Evolutionary conservation across 2,888 invertebrate genomes (phyloP).

Genomic region (Caenorhabditis drosophilae): DNA sequence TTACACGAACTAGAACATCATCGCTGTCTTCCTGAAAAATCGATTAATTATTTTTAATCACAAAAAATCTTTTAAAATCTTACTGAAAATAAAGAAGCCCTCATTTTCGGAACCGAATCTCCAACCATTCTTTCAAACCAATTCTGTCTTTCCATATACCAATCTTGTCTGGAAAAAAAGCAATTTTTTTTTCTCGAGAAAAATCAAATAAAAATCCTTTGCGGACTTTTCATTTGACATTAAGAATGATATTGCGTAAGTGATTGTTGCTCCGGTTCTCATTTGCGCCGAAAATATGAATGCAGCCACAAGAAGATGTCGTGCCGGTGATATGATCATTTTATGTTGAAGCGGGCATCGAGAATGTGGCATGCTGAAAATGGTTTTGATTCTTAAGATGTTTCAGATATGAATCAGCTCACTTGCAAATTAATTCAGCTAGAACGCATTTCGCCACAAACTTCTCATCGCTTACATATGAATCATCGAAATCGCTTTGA

Average conservation of each 20-base stretch:
- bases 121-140: slow-evolving; percentile 49
- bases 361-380: slow-evolving; percentile 26
- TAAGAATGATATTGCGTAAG: slow-evolving; percentile 61
- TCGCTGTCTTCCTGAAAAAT: slow-evolving; percentile 44
- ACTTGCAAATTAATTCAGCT: slow-evolving; percentile 66
- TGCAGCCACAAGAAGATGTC: slow-evolving; percentile 53
- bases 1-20: slow-evolving; percentile 53
- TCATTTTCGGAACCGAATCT: slow-evolving; percentile 52
- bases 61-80: slow-evolving; percentile 2
- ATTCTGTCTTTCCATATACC: slow-evolving; percentile 57
- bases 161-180: slow-evolving; percentile 47
- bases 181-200: slow-evolving; percentile 36
- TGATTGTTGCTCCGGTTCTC: slow-evolving; percentile 37
- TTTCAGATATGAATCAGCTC: slow-evolving; percentile 1
- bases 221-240: slow-evolving; percentile 46
- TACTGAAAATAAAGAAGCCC: slow-evolving; percentile 46
- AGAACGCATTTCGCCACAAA: slow-evolving; percentile 64
- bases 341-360: slow-evolving; percentile 56
- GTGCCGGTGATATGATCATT: slow-evolving; percentile 53
- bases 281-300: slow-evolving; percentile 55
- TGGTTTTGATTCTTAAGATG: neutral
- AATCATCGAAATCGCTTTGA: slow-evolving; percentile 35
- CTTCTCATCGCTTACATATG: slow-evolving; percentile 51
- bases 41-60: neutral
- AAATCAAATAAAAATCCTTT: slow-evolving; percentile 6